Conservation (phyloP, 2,797 vertebrate species). For the Pogonophryne albipinna region DNA sequence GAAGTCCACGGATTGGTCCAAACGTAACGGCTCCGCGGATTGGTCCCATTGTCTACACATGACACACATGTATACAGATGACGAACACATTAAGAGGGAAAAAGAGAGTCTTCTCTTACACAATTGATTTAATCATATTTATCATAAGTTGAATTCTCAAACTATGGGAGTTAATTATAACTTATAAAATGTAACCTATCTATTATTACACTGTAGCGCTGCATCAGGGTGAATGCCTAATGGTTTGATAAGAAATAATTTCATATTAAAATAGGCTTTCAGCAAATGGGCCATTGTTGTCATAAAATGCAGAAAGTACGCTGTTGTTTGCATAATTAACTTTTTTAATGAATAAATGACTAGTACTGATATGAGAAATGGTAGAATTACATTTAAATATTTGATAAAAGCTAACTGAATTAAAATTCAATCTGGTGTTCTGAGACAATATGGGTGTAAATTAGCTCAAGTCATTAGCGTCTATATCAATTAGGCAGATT, state of each 20-base stretch:
- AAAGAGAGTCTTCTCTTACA: neutral
- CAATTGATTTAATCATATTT: neutral
- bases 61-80: neutral
- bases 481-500: conserved; percentile 15
- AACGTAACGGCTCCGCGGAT: no score
- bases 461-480: conserved; percentile 26
- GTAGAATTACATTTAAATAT: conserved; percentile 3
- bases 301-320: neutral
- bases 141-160: no score
- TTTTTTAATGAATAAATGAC: neutral
- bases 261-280: neutral
- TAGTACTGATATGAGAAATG: neutral
- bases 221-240: neutral
- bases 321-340: conserved; percentile 5
- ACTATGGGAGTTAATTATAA: neutral
- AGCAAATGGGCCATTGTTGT: neutral
- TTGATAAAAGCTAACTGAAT: conserved; percentile 7
- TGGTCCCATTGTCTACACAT: neutral
- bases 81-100: neutral
- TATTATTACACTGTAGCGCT: neutral
- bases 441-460: conserved; percentile 14
- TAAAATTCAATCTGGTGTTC: neutral
- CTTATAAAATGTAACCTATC: neutral
- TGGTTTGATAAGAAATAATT: neutral
- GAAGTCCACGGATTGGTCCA: no score